Evolutionary conservation across 2,888 invertebrate genomes (phyloP).

Genomic region (Adineta ricciae): DNA sequence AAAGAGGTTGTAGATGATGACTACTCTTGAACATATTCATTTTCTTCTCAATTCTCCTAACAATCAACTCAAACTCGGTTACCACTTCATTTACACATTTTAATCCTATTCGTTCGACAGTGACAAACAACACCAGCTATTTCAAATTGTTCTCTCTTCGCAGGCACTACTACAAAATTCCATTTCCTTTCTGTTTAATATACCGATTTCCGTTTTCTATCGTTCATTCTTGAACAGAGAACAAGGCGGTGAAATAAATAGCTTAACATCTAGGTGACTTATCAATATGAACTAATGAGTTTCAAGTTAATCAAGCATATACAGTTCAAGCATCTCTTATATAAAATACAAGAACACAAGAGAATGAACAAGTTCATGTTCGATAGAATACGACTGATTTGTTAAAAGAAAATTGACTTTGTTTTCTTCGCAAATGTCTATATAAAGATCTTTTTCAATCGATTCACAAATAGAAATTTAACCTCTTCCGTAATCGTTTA

Average conservation of each 20-base stretch:
- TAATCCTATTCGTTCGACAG: background rate
- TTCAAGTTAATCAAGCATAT: background rate
- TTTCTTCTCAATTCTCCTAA: too few species aligned
- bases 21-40: background rate
- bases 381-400: background rate
- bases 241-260: background rate
- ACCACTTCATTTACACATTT: background rate
- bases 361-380: background rate
- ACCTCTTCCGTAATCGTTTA: background rate
- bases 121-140: background rate
- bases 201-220: background rate
- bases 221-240: background rate
- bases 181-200: background rate
- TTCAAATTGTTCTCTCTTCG: background rate
- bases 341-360: slow-evolving; percentile 3
- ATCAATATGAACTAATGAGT: background rate
- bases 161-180: background rate
- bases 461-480: background rate
- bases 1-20: background rate
- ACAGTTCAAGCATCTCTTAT: background rate
- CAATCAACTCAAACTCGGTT: background rate
- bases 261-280: background rate
- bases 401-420: background rate
- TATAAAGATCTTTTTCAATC: background rate
- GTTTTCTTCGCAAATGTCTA: background rate